Evolutionary conservation across 2,113 vertebrate species (phyloP), one percentile per base, ranked within the genome.

Genomic region (Barnardius zonarius): DNA sequence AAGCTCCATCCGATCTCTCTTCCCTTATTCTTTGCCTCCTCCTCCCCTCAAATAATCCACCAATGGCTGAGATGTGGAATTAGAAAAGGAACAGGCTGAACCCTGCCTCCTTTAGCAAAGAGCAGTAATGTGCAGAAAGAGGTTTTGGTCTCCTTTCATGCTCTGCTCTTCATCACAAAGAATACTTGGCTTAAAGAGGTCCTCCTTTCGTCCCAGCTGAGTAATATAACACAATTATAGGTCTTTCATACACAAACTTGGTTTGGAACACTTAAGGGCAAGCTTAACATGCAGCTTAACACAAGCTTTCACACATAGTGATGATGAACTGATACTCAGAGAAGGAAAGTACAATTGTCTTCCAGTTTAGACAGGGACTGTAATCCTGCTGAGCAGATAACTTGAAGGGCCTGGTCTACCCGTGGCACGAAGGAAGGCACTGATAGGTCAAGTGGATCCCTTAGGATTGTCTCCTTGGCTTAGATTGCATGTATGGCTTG

Each of bases 401-500:
- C n/a, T 37, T 37, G 20, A n/a, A 79, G 49, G 10, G 18, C 75
- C 11, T 0, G 0, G 30, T 18, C 48, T 30, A 30, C 8, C 46
- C 80, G 33, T 4, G 15, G 31, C 52, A 78, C 35, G 55, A 90
- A 90, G 54, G 61, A 4, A 91, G 48, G 33, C 52, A 78, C 18
- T 48, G 61, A 74, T 1, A 70, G 61, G 33, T 70, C 64, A 69
- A 41, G 41, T 39, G 72, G 48, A 64, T 79, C 64, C 55, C 73
- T 25, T 77, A 64, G 61, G 73, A 90, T 48, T 2, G 14, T 64
- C 68, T 90, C 48, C 43, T 44, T 67, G 67, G 30, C 31, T 73
- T 91, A 62, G 25, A 66, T 67, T 63, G 46, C 30, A 13, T 16
- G 30, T 27, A 70, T 14, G 48, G 51, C 61, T 81, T 82, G 33